Base-by-base conservation (phyloP, 1,140 invertebrate genomes). In the Littorina saxatilis region DNA sequence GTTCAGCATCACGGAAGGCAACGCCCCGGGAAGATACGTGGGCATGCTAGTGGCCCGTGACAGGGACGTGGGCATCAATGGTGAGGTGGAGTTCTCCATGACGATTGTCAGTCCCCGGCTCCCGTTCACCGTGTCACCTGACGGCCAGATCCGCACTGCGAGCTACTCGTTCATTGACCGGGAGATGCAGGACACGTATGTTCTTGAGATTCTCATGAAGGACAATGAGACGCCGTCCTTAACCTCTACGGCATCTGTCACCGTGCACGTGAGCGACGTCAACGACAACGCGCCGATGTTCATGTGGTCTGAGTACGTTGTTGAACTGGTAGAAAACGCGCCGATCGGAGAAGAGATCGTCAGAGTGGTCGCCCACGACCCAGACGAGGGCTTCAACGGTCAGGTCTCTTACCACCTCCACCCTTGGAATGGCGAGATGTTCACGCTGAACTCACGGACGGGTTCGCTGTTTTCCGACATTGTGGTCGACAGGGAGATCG, bases 401-500 rank as follows among this genome's bases (percentile, higher is more conserved):
- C 43, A 84, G 15, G 83, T 91, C n/a, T 85, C 83, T 5, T 92
- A 91, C 73, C 80, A 83, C 37, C 68, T 92, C 23, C 78, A 82
- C 37, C 79, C 87, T 9, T 72, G 77, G 15, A 58, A 37, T 70
- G 77, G 23, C 77, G 80, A 61, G 76, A 79, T 79, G 75, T 97
- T 97, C 88, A 94, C 96, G 85, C 94, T 98, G 52, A 95, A 97
- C 85, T 93, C 95, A 15, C 93, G 93, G 39, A 95, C 96, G 82
- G 97, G 97, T 11, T 94, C 94, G 13, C 94, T 98, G 79, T 96
- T 95, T 87, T 93, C 98, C 72, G 93, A 97, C 70, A 96, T 96
- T 86, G 93, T 95, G 80, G 92, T 99, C 61, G 97, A 99, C 90
- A 95, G 96, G 87, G 97, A 99, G 92, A 88, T 92, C 0, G 92